A percentile compares a stretch with the other conserved stretches of the same genome.
Conservation (phyloP, 2,797 vertebrate species). For the Anguilla pacifica region DNA sequence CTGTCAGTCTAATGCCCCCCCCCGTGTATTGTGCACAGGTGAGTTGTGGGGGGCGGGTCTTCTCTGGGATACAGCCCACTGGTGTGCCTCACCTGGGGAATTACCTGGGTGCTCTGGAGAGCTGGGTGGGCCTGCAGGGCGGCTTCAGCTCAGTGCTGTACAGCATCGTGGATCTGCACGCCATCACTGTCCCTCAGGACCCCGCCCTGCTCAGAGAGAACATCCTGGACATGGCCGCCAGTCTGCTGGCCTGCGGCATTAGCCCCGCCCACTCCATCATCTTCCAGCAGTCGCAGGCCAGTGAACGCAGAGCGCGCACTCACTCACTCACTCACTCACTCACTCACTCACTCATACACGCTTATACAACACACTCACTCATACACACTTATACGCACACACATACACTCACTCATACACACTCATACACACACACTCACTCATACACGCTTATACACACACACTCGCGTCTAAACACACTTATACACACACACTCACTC, state of each 20-base stretch:
- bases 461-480: no score
- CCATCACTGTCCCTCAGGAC: conserved; percentile 86
- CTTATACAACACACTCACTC: no score
- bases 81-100: conserved; percentile 92
- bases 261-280: conserved; percentile 82
- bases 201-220: conserved; percentile 74
- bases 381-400: neutral
- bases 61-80: conserved; percentile 95
- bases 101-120: conserved; percentile 90
- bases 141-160: conserved; percentile 79
- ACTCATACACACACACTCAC: neutral
- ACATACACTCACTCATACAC: no score
- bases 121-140: conserved; percentile 86
- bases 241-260: conserved; percentile 88
- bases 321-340: no score
- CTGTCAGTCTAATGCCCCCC: neutral
- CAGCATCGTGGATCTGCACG: conserved; percentile 93
- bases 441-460: neutral
- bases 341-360: no score
- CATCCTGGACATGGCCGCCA: conserved; percentile 87
- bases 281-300: conserved; percentile 92
- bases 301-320: no score
- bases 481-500: neutral
- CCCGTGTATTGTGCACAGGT: neutral
- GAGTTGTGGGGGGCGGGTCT: conserved; percentile 66